Evolutionary conservation across 2,888 invertebrate genomes (phyloP), one percentile per base, ranked within the genome.

Genomic region (Netelia fuscicornis): DNA sequence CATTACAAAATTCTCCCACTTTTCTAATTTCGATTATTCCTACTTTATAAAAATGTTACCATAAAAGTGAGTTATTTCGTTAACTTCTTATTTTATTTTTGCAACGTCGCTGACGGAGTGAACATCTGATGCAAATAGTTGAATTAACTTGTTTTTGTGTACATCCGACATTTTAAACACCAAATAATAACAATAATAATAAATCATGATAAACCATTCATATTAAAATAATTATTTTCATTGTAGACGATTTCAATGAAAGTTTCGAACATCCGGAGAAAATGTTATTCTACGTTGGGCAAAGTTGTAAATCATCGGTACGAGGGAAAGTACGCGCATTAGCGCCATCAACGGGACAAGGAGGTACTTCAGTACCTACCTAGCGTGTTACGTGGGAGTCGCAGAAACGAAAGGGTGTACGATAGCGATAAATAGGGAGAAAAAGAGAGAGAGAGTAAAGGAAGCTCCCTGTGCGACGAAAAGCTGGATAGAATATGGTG

Each of bases 271-370:
- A 65, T 65, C 6, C 64, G 42, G 11, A 37, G 64, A 42, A 42
- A 65, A 6, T 65, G 30, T n/a, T 17, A 37, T 17, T 30, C 48
- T n/a, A 52, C 52, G 13, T 23, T 6, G 68, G 8, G 42, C 25
- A 68, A 68, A 68, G 68, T 68, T 54, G 48, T 48, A 68, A 68
- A 52, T 68, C 54, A 52, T 68, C 25, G 52, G 25, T 68, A 52
- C 64, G 42, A 42, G 30, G 13, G 42, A 37, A 65, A 37, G 37
- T 13, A 17, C 37, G 64, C n/a, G 64, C 64, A 65, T 65, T 42
- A 65, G 37, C 42, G 52, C 52, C 20, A 25, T 52, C 20, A 68
- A 68, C 68, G n/a, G 48, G 25, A 23, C 11, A 52, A 68, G 25
- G 25, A 68, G 23, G 25, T 68, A 68, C 23, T 68, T 52, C 42